Evolutionary conservation across 2,888 invertebrate genomes (phyloP).

Genomic region (Omphaloscelis lunosa): DNA sequence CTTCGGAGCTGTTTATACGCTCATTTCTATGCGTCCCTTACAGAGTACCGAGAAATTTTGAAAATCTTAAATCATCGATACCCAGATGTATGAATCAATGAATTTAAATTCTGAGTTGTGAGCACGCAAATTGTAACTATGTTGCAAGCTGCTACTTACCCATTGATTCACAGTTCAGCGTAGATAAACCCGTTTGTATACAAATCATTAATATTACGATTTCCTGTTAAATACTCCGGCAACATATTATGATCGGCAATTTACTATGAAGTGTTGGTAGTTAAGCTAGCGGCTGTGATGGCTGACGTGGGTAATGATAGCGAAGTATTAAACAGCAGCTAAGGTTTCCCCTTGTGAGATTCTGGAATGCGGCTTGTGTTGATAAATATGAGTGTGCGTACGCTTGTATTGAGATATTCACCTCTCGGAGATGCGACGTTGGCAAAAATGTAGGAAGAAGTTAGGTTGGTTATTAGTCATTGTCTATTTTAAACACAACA

Average conservation of each 20-base stretch:
- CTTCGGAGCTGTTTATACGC: slow-evolving; percentile 50
- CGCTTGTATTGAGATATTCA: slow-evolving; percentile 35
- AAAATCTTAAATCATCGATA: slow-evolving; percentile 40
- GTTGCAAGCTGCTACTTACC: slow-evolving; percentile 36
- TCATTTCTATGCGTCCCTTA: slow-evolving; percentile 53
- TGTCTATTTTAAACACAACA: slow-evolving; percentile 33
- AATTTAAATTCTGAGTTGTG: slow-evolving; percentile 37
- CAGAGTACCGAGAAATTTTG: slow-evolving; percentile 27
- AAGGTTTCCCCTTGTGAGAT: slow-evolving; percentile 62
- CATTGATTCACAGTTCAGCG: slow-evolving; percentile 33
- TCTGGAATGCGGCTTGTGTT: slow-evolving; percentile 59
- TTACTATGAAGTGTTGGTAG: slow-evolving; percentile 57
- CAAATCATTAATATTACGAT: slow-evolving; percentile 65
- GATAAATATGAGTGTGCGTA: slow-evolving; percentile 55
- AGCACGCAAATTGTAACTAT: slow-evolving; percentile 37
- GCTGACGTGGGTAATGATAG: slow-evolving; percentile 64
- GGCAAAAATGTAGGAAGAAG: slow-evolving; percentile 50
- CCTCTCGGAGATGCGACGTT: slow-evolving; percentile 5
- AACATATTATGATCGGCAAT: slow-evolving; percentile 66
- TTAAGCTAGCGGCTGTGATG: slow-evolving; percentile 57
- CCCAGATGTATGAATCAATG: slow-evolving; percentile 41
- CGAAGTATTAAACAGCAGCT: slow-evolving; percentile 68
- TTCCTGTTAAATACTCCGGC: slow-evolving; percentile 65
- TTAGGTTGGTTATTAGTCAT: slow-evolving; percentile 37
- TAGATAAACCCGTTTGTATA: slow-evolving; percentile 50